Conservation (phyloP, 2,797 vertebrate genomes). For the Notolepis coatsorum region DNA sequence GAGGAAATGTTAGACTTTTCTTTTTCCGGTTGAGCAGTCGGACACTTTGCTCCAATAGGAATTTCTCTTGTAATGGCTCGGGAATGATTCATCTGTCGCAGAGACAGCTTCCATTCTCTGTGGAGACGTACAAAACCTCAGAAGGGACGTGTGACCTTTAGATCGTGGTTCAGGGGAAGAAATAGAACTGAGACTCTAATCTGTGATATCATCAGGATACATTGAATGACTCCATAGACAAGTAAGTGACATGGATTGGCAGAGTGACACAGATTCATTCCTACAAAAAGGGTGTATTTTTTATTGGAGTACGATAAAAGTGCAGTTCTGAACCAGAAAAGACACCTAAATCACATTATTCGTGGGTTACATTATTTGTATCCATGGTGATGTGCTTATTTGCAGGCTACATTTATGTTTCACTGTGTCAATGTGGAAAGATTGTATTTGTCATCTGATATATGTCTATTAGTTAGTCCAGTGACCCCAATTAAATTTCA, state of each 20-base stretch:
- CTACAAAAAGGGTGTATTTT: constrained; percentile 27
- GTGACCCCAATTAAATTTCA: too few relatives aligned
- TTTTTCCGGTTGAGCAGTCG: constrained; percentile 5
- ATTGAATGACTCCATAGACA: too few relatives aligned
- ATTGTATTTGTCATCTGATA: constrained; percentile 52
- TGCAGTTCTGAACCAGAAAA: constrained; percentile 5
- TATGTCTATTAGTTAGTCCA: too few relatives aligned
- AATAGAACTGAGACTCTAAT: background rate
- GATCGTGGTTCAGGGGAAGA: background rate
- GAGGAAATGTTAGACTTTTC: too few relatives aligned
- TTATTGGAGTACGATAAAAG: constrained; percentile 18
- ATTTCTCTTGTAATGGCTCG: constrained; percentile 22
- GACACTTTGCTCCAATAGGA: constrained; percentile 29
- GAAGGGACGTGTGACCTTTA: constrained; percentile 45
- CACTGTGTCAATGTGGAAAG: constrained; percentile 19
- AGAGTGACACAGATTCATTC: too few relatives aligned
- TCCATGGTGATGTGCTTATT: constrained; percentile 24
- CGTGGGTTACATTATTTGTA: constrained; percentile 23
- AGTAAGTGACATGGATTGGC: too few relatives aligned
- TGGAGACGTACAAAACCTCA: constrained; percentile 50
- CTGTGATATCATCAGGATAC: constrained; percentile 16
- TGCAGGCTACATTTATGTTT: background rate
- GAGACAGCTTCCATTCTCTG: constrained; percentile 49
- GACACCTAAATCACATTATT: constrained; percentile 14
- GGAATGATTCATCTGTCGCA: constrained; percentile 39